Conservation (phyloP, 2,888 invertebrate species). For the Zele albiditarsus region DNA sequence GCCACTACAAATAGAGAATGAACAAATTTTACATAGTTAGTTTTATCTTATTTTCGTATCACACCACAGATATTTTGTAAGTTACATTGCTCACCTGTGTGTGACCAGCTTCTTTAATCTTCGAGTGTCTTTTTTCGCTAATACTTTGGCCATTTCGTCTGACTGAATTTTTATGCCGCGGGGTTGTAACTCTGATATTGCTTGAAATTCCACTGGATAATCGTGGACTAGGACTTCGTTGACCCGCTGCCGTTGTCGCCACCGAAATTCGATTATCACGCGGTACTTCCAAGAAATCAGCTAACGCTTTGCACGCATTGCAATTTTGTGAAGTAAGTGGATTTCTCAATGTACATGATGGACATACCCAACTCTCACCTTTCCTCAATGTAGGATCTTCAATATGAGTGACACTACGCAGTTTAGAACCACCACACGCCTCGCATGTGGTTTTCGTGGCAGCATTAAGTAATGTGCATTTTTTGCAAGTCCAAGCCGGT, state of each 20-base stretch:
- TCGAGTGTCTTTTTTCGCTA: conserved; percentile 63
- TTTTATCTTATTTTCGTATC: background rate
- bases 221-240: conserved; percentile 69
- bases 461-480: conserved; percentile 90
- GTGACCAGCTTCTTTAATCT: conserved; percentile 59
- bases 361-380: conserved; percentile 81
- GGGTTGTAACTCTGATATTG: conserved; percentile 66
- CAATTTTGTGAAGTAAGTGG: conserved; percentile 80
- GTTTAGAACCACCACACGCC: conserved; percentile 89
- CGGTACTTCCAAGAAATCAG: conserved; percentile 71
- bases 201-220: conserved; percentile 55
- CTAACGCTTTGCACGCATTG: conserved; percentile 84
- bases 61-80: too few relatives aligned
- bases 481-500: conserved; percentile 85
- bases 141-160: conserved; percentile 63
- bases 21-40: background rate
- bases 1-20: conserved; percentile 75
- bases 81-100: conserved; percentile 55
- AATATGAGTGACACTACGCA: conserved; percentile 79
- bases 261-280: conserved; percentile 55
- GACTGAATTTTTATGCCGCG: conserved; percentile 68
- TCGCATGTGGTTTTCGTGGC: conserved; percentile 83
- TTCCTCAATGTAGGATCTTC: conserved; percentile 82
- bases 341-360: conserved; percentile 88
- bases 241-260: conserved; percentile 52